Percentiles rank a stretch among this genome's conserved stretches.
These are phyloP conservation scores for Carpatolechia fugitivella DNA, from an alignment of 2,888 invertebrate genomes.

Conservation along the genomic window DNA sequence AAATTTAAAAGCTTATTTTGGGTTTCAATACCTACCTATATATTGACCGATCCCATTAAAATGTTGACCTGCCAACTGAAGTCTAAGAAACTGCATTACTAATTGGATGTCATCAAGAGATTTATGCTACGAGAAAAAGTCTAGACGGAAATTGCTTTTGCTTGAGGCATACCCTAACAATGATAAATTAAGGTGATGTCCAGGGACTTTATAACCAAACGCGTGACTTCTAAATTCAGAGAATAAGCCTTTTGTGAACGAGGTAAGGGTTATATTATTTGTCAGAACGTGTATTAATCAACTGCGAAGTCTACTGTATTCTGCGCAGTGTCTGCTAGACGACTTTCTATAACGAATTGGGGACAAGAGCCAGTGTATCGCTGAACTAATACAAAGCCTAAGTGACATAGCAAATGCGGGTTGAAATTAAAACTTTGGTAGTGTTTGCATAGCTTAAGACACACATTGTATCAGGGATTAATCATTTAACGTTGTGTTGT, in stretches of 20 bases:
- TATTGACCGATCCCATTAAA: no score
- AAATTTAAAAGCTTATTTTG: no score
- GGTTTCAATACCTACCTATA: no score
- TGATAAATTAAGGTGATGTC: slow-evolving; percentile 71
- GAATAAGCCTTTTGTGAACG: slow-evolving; percentile 47
- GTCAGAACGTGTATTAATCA: slow-evolving; percentile 3
- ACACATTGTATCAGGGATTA: slow-evolving; percentile 11
- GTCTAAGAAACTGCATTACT: slow-evolving; percentile 25
- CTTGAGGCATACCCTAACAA: slow-evolving; percentile 62
- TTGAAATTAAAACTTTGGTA: slow-evolving; percentile 21
- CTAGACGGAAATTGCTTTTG: slow-evolving; percentile 65
- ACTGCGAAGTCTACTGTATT: slow-evolving; percentile 25
- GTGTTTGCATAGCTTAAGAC: slow-evolving; percentile 12
- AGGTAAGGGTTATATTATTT: slow-evolving; percentile 35
- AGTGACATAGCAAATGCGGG: slow-evolving; percentile 35
- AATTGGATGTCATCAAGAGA: slow-evolving; percentile 33
- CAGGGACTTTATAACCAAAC: slow-evolving; percentile 64
- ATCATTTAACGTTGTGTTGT: slow-evolving; percentile 4
- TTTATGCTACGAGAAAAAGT: slow-evolving; percentile 41
- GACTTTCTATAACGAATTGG: slow-evolving; percentile 43
- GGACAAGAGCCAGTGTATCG: slow-evolving; percentile 31
- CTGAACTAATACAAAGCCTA: slow-evolving; percentile 32
- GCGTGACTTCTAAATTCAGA: slow-evolving; percentile 46
- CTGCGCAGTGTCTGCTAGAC: slow-evolving; percentile 27
- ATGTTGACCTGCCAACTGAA: no score